phyloP scores from a whole-genome alignment of 2,797 vertebrate species.

The Eutrigla gurnardus region DNA sequence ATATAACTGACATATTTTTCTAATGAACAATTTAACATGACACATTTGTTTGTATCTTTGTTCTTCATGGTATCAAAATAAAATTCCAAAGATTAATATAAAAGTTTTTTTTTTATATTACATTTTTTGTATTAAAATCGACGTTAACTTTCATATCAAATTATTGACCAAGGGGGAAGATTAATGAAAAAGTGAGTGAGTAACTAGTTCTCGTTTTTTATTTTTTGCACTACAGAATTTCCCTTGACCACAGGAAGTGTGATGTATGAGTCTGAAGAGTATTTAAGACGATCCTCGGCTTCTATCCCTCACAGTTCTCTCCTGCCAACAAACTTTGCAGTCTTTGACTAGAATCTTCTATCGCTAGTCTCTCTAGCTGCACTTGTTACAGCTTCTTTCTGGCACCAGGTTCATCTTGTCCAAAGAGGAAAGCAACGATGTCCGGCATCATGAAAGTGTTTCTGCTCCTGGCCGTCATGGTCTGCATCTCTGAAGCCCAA shows the following conservation, averaged over 20 bases:
- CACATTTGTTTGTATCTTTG: no score
- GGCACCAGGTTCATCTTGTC: background rate
- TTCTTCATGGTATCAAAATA: no score
- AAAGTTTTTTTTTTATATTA: no score
- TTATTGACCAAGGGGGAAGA: accelerated
- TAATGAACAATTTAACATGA: no score
- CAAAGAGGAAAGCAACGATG: slow-evolving; percentile 60
- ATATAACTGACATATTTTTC: no score
- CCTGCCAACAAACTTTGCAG: background rate
- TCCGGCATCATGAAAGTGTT: slow-evolving; percentile 56
- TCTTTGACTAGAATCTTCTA: background rate
- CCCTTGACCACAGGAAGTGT: slow-evolving; percentile 43
- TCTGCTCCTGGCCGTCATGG: slow-evolving; percentile 65
- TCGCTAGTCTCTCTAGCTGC: background rate
- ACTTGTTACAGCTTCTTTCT: background rate
- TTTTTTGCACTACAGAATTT: slow-evolving; percentile 67
- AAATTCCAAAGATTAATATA: no score
- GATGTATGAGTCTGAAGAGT: slow-evolving; percentile 14
- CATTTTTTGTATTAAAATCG: no score
- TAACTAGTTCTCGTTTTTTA: background rate
- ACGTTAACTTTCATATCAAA: background rate
- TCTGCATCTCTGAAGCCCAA: slow-evolving; percentile 59
- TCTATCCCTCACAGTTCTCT: slow-evolving; percentile 20
- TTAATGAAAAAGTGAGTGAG: background rate
- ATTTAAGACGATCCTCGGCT: slow-evolving; percentile 52